A percentile compares a stretch with the other conserved stretches of the same genome.
These are phyloP conservation scores for Papilio machaon DNA, from an alignment of 1,140 invertebrate genomes.

Conservation along the genomic window DNA sequence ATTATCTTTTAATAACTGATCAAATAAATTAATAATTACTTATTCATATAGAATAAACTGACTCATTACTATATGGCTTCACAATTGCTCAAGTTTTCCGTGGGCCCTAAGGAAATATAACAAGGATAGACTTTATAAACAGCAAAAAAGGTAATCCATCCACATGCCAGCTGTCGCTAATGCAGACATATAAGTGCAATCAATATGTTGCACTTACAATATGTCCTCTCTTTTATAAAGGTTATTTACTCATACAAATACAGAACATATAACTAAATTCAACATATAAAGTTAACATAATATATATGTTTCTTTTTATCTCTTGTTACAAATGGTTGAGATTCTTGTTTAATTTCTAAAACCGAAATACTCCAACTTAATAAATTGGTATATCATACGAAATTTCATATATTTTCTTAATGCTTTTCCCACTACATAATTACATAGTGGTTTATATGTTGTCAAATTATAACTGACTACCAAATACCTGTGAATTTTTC, in stretches of 20 bases:
- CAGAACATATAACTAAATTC: neutral
- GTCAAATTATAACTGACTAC: no score
- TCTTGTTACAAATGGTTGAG: no score
- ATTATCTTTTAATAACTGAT: neutral
- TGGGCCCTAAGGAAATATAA: slow-evolving; percentile 12
- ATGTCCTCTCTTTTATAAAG: neutral
- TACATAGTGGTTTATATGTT: no score
- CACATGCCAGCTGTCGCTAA: neutral
- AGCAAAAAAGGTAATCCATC: slow-evolving; percentile 2
- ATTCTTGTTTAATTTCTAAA: no score
- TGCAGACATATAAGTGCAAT: slow-evolving; percentile 18
- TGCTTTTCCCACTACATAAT: neutral
- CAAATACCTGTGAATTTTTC: no score
- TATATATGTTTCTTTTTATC: no score
- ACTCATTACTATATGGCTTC: neutral
- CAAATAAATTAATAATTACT: neutral
- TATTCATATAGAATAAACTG: neutral
- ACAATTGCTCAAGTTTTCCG: neutral
- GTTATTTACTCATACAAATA: neutral
- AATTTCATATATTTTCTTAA: neutral
- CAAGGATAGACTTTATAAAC: neutral
- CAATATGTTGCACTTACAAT: neutral
- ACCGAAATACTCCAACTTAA: neutral
- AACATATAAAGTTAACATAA: neutral
- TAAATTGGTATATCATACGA: neutral